phyloP scores from a whole-genome alignment of 2,797 vertebrate species.

The Pangasius larnaudii region DNA sequence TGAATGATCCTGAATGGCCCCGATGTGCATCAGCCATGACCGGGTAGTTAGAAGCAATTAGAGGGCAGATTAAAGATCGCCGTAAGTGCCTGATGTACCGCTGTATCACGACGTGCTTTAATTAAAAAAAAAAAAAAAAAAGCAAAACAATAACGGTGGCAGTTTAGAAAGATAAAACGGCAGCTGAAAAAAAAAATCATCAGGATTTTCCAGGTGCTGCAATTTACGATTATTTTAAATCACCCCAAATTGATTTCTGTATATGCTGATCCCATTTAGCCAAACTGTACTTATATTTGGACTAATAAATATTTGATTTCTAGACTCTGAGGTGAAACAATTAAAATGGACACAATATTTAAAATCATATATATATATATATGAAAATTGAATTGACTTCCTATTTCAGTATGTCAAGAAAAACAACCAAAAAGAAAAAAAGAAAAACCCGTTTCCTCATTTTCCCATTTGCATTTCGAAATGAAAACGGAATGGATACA shows the following conservation, averaged over 20 bases:
- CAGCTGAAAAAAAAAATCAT: not conserved
- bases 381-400: not conserved
- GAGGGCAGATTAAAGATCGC: not conserved
- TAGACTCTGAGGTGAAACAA: not conserved
- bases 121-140: not conserved
- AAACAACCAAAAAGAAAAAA: not conserved
- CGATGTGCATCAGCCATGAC: not conserved
- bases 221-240: not conserved
- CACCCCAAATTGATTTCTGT: not conserved
- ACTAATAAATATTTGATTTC: not conserved
- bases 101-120: not conserved
- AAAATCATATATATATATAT: no score
- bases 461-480: conserved; percentile 1
- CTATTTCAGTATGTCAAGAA: not conserved
- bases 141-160: not conserved
- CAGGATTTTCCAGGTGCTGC: no score
- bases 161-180: not conserved
- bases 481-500: not conserved
- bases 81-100: not conserved
- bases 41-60: not conserved
- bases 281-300: not conserved
- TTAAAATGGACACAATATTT: not conserved
- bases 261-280: not conserved
- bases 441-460: not conserved
- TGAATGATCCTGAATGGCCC: not conserved